phyloP scores from a whole-genome alignment of 2,113 vertebrate species.

The Mohoua ochrocephala region DNA sequence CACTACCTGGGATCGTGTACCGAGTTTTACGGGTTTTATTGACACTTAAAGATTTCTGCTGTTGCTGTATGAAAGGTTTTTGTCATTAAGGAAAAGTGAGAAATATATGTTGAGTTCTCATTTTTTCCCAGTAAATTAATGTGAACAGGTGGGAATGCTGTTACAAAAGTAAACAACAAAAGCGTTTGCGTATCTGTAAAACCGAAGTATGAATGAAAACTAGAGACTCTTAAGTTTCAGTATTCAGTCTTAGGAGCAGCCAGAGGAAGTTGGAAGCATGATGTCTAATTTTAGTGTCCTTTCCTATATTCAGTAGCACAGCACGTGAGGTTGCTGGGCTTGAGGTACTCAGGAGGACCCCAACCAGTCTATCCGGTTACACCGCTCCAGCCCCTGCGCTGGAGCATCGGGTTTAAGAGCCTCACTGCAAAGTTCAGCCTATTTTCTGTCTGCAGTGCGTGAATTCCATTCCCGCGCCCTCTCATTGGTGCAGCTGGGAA shows the following conservation, averaged over 20 bases:
- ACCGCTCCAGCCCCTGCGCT: conserved; percentile 43
- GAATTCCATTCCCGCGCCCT: conserved; percentile 59
- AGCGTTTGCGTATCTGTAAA: not conserved
- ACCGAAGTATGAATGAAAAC: not conserved
- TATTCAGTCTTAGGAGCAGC: not conserved
- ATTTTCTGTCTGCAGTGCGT: conserved; percentile 40
- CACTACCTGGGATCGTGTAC: not conserved
- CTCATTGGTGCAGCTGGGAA: conserved; percentile 66
- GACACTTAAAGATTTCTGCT: not conserved
- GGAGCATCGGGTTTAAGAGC: conserved; percentile 56
- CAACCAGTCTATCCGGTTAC: conserved; percentile 61
- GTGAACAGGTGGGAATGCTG: not conserved
- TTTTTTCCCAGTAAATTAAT: not conserved
- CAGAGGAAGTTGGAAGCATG: not conserved
- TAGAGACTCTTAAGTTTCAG: not conserved
- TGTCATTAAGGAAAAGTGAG: not conserved
- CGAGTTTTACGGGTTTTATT: not conserved
- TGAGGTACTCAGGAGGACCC: not conserved
- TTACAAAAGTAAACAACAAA: not conserved
- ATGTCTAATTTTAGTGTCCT: not conserved
- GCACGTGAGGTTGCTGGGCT: not conserved
- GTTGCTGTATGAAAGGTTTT: not conserved
- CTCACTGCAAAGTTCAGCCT: conserved; percentile 43
- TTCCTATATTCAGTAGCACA: not conserved
- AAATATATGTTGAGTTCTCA: not conserved